Evolutionary conservation across 2,113 vertebrate species (phyloP).

Genomic region (Ariopsis seemanni): DNA sequence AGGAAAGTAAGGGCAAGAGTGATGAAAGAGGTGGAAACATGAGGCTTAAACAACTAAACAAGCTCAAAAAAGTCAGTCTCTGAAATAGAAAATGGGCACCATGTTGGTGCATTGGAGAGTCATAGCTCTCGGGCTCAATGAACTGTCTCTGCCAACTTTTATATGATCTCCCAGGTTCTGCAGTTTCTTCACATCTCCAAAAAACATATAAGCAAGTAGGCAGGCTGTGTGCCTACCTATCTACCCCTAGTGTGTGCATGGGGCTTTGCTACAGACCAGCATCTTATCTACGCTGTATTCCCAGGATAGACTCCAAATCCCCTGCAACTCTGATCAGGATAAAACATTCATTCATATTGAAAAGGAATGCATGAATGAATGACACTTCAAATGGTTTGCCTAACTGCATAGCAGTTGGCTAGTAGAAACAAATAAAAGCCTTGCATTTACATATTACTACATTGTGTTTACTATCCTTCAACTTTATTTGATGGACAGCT

Average conservation of each 20-base stretch:
- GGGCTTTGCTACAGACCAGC: neutral
- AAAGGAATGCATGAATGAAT: neutral
- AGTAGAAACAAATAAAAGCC: neutral
- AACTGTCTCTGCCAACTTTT: neutral
- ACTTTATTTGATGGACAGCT: neutral
- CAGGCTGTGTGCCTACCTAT: neutral
- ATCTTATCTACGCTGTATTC: neutral
- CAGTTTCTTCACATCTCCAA: neutral
- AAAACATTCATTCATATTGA: neutral
- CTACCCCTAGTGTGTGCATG: neutral
- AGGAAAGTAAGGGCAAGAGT: neutral
- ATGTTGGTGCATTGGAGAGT: neutral
- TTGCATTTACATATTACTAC: neutral
- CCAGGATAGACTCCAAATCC: neutral
- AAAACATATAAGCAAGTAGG: neutral
- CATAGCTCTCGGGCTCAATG: neutral
- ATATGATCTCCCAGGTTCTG: neutral
- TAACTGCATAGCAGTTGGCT: neutral
- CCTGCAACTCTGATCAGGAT: neutral
- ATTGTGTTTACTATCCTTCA: neutral
- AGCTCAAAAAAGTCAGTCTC: neutral
- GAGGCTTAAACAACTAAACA: neutral
- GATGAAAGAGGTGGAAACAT: neutral
- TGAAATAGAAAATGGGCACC: neutral
- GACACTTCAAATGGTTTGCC: neutral